These are phyloP conservation scores for Ectemnius lituratus DNA, from an alignment of 2,888 invertebrate species.

Conservation along the genomic window DNA sequence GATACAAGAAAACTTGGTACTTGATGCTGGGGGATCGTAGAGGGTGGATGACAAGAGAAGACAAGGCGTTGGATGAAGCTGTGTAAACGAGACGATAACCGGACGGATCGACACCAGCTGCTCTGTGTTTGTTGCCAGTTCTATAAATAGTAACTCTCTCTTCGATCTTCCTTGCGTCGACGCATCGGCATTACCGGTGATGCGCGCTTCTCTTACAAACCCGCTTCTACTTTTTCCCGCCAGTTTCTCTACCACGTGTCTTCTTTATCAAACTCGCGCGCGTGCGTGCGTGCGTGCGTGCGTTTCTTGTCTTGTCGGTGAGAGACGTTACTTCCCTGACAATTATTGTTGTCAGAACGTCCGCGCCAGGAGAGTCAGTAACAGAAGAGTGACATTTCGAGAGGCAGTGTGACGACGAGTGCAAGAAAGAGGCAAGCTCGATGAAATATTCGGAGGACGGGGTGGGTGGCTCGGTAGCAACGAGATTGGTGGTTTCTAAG, in stretches of 20 bases:
- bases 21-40: background rate
- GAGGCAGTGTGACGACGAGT: conserved; percentile 69
- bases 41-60: conserved; percentile 49
- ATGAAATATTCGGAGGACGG: conserved; percentile 42
- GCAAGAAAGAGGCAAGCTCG: conserved; percentile 66
- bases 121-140: conserved; percentile 72
- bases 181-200: conserved; percentile 17
- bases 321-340: conserved; percentile 72
- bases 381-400: conserved; percentile 72
- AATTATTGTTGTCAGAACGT: conserved; percentile 75
- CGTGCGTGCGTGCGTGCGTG: conserved; percentile 13
- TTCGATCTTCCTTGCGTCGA: conserved; percentile 54
- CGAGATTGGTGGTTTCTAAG: conserved; percentile 30
- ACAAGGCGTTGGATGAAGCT: conserved; percentile 42
- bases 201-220: background rate
- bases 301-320: conserved; percentile 37
- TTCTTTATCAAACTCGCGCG: conserved; percentile 5
- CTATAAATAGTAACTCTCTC: conserved; percentile 70
- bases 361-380: conserved; percentile 70
- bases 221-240: background rate
- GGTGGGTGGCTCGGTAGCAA: background rate
- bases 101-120: conserved; percentile 76
- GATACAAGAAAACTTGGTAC: too few species aligned
- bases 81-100: conserved; percentile 70
- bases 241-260: background rate